These are phyloP conservation scores for Talpa occidentalis DNA, from an alignment of 2,113 vertebrate genomes.

Conservation along the genomic window DNA sequence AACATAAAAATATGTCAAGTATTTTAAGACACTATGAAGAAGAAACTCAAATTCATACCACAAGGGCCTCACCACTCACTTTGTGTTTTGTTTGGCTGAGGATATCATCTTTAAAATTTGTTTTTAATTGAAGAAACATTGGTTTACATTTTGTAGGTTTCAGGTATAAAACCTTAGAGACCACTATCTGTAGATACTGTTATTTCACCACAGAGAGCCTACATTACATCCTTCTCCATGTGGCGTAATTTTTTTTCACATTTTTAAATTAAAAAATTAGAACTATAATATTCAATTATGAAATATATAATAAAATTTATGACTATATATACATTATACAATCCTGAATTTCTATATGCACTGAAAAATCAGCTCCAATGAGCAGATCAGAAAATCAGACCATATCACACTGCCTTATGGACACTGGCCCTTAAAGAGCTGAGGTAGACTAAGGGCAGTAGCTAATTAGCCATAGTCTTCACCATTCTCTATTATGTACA, in stretches of 20 bases:
- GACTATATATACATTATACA: neutral
- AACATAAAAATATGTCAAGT: neutral
- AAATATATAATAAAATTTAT: neutral
- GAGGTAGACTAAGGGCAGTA: neutral
- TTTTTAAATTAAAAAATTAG: neutral
- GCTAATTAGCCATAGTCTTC: neutral
- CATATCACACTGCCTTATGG: neutral
- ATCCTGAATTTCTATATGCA: neutral
- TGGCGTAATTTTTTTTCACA: too few relatives aligned
- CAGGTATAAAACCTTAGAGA: too few relatives aligned
- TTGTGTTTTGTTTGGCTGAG: neutral
- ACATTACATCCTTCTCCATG: too few relatives aligned
- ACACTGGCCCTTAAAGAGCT: neutral
- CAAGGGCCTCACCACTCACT: neutral
- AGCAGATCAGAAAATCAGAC: neutral
- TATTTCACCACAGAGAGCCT: too few relatives aligned
- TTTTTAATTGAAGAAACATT: too few relatives aligned
- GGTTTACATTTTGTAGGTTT: too few relatives aligned
- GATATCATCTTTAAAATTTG: neutral
- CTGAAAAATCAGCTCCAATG: neutral
- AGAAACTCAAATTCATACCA: neutral
- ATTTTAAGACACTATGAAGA: neutral
- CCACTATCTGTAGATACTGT: too few relatives aligned
- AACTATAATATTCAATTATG: neutral
- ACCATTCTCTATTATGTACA: rapidly evolving